phyloP scores from a whole-genome alignment of 2,113 vertebrate species.

The Aptenodytes forsteri region DNA sequence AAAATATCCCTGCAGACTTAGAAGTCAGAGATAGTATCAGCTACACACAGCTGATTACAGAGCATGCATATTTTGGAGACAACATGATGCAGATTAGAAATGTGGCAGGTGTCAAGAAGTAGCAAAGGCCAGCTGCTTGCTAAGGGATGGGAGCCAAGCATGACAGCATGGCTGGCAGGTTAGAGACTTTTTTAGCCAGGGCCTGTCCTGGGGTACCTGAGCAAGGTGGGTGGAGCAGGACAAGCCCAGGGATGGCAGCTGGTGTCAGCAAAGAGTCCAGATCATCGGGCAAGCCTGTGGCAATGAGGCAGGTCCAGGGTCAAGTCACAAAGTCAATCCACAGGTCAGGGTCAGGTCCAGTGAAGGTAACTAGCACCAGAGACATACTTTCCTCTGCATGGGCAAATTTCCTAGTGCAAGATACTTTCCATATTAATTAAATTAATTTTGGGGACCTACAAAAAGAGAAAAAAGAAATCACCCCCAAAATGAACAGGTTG shows the following conservation, averaged over 20 bases:
- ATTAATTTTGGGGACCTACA: background rate
- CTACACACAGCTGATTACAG: background rate
- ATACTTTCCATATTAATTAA: background rate
- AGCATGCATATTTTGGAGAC: background rate
- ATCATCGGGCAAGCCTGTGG: background rate
- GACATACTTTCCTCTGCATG: background rate
- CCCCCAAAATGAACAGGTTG: background rate
- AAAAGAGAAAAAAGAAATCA: background rate
- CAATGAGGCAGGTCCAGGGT: background rate
- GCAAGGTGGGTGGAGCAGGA: background rate
- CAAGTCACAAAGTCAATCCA: background rate
- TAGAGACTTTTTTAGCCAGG: background rate
- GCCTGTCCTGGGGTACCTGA: background rate
- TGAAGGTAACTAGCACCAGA: background rate
- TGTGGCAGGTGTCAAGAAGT: background rate
- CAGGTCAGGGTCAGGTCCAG: background rate
- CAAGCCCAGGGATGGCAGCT: background rate
- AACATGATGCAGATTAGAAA: background rate
- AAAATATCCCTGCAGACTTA: background rate
- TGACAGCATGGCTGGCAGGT: background rate
- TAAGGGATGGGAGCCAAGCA: background rate
- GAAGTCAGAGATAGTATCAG: background rate
- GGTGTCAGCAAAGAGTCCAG: background rate
- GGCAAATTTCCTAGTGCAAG: background rate
- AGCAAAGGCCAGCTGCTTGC: background rate